Evolutionary conservation across 1,140 invertebrate genomes (phyloP).

Genomic region (Papilio polytes): DNA sequence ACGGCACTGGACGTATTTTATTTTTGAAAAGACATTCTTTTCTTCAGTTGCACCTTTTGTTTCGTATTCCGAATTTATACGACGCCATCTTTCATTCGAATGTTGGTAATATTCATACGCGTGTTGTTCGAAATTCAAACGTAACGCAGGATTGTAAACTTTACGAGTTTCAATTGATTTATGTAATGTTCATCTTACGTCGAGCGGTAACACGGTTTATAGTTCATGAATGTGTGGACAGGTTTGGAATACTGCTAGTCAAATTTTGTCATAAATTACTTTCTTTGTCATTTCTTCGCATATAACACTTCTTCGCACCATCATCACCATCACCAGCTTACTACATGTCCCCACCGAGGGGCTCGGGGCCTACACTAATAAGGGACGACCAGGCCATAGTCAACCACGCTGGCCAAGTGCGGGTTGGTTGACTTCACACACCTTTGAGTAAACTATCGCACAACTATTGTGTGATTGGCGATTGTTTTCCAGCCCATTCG

Average conservation of each 20-base stretch:
- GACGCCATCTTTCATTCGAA: not conserved
- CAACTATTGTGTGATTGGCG: no score
- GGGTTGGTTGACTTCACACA: no score
- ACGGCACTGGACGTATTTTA: slow-evolving; percentile 69
- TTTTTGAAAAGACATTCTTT: slow-evolving; percentile 73
- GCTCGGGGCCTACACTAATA: no score
- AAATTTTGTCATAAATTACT: not conserved
- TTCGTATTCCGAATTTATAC: slow-evolving; percentile 42
- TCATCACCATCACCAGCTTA: no score
- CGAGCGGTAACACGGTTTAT: not conserved
- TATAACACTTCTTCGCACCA: not conserved
- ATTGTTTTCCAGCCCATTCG: no score
- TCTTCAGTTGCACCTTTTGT: slow-evolving; percentile 64
- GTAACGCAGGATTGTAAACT: slow-evolving; percentile 1
- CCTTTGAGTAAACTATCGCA: no score
- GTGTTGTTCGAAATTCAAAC: not conserved
- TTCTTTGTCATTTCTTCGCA: not conserved
- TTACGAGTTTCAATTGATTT: slow-evolving; percentile 3
- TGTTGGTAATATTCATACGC: slow-evolving; percentile 13
- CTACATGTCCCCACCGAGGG: no score
- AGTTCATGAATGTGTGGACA: not conserved
- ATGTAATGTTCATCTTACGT: slow-evolving; percentile 17
- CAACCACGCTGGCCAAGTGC: no score
- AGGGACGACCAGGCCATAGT: no score
- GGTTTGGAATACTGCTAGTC: not conserved